Conservation (phyloP, 2,797 vertebrate genomes). For the Clarias fuscus region DNA sequence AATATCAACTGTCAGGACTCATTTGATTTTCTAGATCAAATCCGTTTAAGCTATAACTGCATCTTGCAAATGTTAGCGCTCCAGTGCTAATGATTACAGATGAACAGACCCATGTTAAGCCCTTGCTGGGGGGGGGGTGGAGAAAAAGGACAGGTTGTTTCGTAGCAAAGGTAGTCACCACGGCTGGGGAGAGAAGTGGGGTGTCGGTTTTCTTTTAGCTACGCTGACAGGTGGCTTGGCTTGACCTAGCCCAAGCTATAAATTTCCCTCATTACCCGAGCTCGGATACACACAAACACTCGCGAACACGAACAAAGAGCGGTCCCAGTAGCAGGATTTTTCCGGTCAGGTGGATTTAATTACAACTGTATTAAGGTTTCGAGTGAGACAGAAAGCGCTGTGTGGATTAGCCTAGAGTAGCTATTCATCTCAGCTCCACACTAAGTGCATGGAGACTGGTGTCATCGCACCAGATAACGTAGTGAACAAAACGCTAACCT, state of each 20-base stretch:
- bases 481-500: neutral
- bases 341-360: constrained; percentile 52
- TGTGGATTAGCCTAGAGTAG: constrained; percentile 2
- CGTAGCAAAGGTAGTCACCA: constrained; percentile 24
- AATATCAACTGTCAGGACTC: neutral
- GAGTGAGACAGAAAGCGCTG: constrained; percentile 11
- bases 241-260: constrained; percentile 34
- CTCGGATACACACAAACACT: constrained; percentile 1
- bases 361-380: constrained; percentile 27
- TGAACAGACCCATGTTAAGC: constrained; percentile 3
- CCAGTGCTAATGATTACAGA: neutral
- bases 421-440: neutral
- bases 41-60: neutral
- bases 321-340: constrained; percentile 58
- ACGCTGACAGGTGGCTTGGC: constrained; percentile 60
- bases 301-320: constrained; percentile 9
- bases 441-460: neutral
- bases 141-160: neutral
- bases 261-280: constrained; percentile 35
- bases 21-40: neutral
- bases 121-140: neutral
- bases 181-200: constrained; percentile 29
- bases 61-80: neutral
- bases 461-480: neutral
- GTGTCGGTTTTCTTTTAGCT: constrained; percentile 61